A percentile compares a stretch with the other conserved stretches of the same genome.
Conservation (phyloP, 2,888 invertebrate species). For the Stenolophus ochropezus region DNA sequence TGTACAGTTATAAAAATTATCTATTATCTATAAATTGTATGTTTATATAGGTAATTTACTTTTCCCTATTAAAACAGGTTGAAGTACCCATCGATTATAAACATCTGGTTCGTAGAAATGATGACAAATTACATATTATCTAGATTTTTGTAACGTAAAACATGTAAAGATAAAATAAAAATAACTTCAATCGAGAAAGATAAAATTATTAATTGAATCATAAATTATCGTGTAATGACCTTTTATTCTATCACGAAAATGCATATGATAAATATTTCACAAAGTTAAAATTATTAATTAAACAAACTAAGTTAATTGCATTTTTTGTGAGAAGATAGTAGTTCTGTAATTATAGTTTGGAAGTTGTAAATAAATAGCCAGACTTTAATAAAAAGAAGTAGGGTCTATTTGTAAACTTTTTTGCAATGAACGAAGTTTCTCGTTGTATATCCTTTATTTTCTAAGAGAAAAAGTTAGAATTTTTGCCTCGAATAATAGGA, state of each 20-base stretch:
- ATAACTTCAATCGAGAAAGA: no score
- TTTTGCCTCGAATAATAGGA: not conserved
- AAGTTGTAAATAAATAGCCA: not conserved
- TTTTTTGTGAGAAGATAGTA: not conserved
- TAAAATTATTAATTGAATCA: not conserved
- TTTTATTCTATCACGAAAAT: not conserved
- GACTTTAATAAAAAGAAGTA: not conserved
- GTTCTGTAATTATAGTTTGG: not conserved
- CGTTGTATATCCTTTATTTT: not conserved
- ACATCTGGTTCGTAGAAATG: not conserved
- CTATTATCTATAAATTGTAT: not conserved
- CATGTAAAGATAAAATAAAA: not conserved
- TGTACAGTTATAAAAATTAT: not conserved
- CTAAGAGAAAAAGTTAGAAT: not conserved
- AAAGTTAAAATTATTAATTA: no score
- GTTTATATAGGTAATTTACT: not conserved
- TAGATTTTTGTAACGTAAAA: not conserved
- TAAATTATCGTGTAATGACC: not conserved
- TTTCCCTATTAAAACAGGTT: not conserved
- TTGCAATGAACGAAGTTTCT: conserved; percentile 1
- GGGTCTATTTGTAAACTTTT: not conserved
- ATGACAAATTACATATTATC: not conserved
- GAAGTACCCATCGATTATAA: not conserved
- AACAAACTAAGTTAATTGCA: no score
- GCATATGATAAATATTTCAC: not conserved